These are phyloP conservation scores for Pseudomyrmex dendroicus DNA, from an alignment of 1,140 invertebrate genomes.

Conservation along the genomic window DNA sequence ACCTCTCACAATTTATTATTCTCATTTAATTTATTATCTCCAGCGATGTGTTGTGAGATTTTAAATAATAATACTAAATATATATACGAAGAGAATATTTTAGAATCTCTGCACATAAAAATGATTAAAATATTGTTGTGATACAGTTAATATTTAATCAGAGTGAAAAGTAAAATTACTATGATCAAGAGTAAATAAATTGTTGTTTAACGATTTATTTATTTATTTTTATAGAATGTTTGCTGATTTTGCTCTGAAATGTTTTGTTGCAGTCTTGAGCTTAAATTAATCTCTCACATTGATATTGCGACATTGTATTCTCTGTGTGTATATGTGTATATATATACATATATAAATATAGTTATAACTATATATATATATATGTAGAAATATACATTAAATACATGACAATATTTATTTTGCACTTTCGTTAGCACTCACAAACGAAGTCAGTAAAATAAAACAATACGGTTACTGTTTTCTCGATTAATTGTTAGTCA, in stretches of 20 bases:
- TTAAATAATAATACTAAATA: constrained; percentile 12
- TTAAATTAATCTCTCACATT: constrained; percentile 26
- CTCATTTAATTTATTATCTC: not conserved
- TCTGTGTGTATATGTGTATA: constrained; percentile 1
- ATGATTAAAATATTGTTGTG: not conserved
- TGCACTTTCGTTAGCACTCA: too few relatives aligned
- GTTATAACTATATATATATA: too few relatives aligned
- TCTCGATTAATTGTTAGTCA: too few relatives aligned
- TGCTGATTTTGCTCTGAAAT: constrained; percentile 61
- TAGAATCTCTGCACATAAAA: not conserved
- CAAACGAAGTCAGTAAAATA: not conserved
- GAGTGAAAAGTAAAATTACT: not conserved
- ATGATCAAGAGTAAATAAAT: not conserved
- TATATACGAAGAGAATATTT: not conserved
- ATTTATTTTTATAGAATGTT: not conserved
- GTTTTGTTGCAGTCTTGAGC: constrained; percentile 55
- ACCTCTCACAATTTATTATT: too few relatives aligned
- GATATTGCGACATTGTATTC: constrained; percentile 24
- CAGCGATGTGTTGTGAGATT: not conserved
- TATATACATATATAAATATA: not conserved
- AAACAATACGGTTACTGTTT: not conserved
- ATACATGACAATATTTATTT: constrained; percentile 14
- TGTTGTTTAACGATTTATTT: constrained; percentile 1
- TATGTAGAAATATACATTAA: too few relatives aligned
- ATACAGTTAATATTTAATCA: not conserved